A percentile compares a stretch with the other conserved stretches of the same genome.
phyloP scores from a whole-genome alignment of 2,888 invertebrate genomes.

The Allophyes oxyacanthae region DNA sequence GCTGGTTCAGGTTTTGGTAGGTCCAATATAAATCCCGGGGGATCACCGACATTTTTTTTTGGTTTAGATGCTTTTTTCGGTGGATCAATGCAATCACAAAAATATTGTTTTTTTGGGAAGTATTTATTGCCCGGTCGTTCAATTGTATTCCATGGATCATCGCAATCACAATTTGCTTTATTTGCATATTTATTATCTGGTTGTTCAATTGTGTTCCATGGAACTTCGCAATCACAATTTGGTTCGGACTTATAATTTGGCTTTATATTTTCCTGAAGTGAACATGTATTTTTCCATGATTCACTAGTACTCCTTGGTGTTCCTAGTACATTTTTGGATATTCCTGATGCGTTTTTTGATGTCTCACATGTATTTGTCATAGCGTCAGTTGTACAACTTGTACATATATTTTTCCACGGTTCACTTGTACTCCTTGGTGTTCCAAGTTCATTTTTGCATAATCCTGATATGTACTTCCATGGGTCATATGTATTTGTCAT shows the following conservation, averaged over 20 bases:
- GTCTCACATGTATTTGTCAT: not conserved
- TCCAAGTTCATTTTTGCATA: not conserved
- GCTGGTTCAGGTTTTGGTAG: not conserved
- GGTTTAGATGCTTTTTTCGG: not conserved
- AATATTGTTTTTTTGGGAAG: not conserved
- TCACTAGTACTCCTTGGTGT: slow-evolving; percentile 1
- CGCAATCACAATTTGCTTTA: not conserved
- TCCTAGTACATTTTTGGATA: slow-evolving; percentile 1
- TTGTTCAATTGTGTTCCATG: slow-evolving; percentile 7
- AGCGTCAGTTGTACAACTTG: not conserved
- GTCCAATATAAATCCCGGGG: slow-evolving; percentile 2
- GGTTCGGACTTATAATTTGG: not conserved
- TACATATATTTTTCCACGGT: not conserved
- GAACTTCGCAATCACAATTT: not conserved
- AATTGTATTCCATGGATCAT: slow-evolving; percentile 4
- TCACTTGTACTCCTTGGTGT: not conserved
- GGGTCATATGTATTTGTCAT: not conserved
- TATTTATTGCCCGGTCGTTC: not conserved
- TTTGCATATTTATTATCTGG: not conserved
- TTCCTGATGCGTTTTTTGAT: not conserved
- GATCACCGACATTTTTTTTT: not conserved
- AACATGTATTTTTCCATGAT: slow-evolving; percentile 1
- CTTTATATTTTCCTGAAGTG: not conserved
- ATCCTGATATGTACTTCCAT: slow-evolving; percentile 1
- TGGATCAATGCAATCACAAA: not conserved